phyloP scores from a whole-genome alignment of 2,888 invertebrate species.

The Archips xylosteana region DNA sequence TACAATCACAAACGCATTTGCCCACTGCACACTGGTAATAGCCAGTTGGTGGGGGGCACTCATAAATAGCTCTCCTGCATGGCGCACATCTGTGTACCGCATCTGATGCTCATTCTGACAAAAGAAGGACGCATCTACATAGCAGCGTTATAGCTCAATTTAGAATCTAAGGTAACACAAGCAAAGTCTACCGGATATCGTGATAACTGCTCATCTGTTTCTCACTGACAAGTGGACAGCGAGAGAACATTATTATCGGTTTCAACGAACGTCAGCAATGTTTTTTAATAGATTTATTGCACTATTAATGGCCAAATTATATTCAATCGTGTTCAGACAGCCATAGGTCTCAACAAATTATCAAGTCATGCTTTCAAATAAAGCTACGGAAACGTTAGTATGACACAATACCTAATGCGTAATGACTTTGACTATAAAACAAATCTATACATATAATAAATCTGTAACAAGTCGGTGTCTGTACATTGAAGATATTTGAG shows the following conservation, averaged over 20 bases:
- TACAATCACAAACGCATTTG: background rate
- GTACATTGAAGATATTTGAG: too few species aligned
- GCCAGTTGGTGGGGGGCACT: slow-evolving; percentile 15
- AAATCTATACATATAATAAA: too few species aligned
- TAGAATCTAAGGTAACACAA: background rate
- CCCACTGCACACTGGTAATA: background rate
- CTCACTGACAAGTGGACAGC: background rate
- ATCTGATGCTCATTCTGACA: background rate
- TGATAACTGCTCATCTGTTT: background rate
- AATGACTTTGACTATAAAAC: too few species aligned
- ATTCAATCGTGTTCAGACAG: background rate
- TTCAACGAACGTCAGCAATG: background rate
- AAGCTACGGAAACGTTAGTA: too few species aligned
- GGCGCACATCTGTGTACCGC: slow-evolving; percentile 15
- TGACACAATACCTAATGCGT: too few species aligned
- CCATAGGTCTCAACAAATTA: background rate
- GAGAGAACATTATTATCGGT: background rate
- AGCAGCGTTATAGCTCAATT: background rate
- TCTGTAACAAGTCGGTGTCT: too few species aligned
- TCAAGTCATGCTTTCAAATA: background rate
- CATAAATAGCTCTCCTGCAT: slow-evolving; percentile 17
- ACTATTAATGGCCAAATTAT: background rate
- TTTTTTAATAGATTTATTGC: slow-evolving; percentile 3
- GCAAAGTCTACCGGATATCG: background rate
- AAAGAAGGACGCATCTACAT: background rate